Evolutionary conservation across 2,113 vertebrate species (phyloP), one percentile per base, ranked within the genome.

Genomic region (Xiphophorus hellerii): DNA sequence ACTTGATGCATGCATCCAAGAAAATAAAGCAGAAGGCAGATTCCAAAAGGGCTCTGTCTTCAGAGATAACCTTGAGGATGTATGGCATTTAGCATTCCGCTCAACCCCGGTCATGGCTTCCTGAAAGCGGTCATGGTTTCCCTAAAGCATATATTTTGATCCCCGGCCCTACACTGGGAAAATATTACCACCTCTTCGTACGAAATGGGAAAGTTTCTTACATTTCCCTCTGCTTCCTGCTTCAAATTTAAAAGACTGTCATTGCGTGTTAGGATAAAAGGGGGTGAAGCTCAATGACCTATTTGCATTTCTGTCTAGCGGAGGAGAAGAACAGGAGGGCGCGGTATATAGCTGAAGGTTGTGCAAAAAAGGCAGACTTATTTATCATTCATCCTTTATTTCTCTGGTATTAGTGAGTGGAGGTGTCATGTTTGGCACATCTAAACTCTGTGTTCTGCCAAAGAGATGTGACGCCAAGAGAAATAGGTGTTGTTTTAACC

Each of bases 51-150:
- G 84, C 87, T 84, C 91, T 84, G 92, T 92, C 92, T 93, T 87
- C 77, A 76, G 77, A 92, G 94, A 94, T 94, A 94, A 95, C 93
- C 93, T 94, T 94, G 93, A 93, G 90, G 92, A 93, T 92, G 89
- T 87, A 85, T 86, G 90, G 87, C 90, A 90, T 91, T 93, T 93
- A 93, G 90, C 93, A 94, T 93, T 93, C 92, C 42, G 72, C 88
- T 88, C 93, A 92, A 88, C 87, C 89, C 75, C 78, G 81, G 84
- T 85, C 88, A 77, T 89, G 89, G 88, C 90, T 90, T 89, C 89
- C 84, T 84, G 89, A 88, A 80, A 91, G 89, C 89, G 79, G 89
- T 87, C 90, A 84, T 80, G 86, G 84, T 90, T 90, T 88, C 92
- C 85, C 88, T 88, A 84, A 92, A 93, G 90, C 89, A 78, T 86